These are phyloP conservation scores for Bothrops jararaca DNA, from an alignment of 2,113 vertebrate species.

Conservation along the genomic window DNA sequence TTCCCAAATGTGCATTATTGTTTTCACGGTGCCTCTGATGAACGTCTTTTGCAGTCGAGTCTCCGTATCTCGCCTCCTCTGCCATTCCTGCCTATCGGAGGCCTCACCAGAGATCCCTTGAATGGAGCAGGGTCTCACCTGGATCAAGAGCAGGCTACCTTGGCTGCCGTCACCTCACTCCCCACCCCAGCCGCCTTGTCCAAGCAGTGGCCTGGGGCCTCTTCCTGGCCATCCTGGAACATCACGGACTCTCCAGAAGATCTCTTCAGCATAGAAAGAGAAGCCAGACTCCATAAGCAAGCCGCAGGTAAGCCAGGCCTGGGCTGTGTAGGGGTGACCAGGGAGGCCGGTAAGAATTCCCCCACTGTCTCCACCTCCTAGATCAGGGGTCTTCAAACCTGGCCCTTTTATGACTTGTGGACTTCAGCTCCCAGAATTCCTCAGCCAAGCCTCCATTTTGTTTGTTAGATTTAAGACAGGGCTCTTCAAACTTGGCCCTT, in stretches of 20 bases:
- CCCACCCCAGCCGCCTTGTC: constrained; percentile 75
- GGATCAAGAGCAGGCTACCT: constrained; percentile 83
- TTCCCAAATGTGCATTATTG: not conserved
- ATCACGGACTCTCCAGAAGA: constrained; percentile 87
- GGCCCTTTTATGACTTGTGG: no score
- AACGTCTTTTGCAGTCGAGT: constrained; percentile 77
- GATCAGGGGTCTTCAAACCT: no score
- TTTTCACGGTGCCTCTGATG: not conserved
- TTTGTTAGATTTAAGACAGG: no score
- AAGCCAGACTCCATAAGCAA: constrained; percentile 93
- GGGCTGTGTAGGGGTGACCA: rapidly evolving
- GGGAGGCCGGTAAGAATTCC: not conserved
- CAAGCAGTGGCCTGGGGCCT: constrained; percentile 89
- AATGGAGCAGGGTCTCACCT: constrained; percentile 81
- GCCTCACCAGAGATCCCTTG: constrained; percentile 84
- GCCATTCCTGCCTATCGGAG: constrained; percentile 84
- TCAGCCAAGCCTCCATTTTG: no score
- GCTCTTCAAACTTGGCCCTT: no score
- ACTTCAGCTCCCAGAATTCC: no score
- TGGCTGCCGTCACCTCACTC: constrained; percentile 79
- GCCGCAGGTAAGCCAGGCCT: constrained; percentile 80
- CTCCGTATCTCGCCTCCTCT: constrained; percentile 92
- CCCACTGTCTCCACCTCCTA: not conserved
- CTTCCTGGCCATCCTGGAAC: constrained; percentile 88
- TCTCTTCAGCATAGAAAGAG: constrained; percentile 93